These are phyloP conservation scores for Oplegnathus fasciatus DNA, from an alignment of 2,113 vertebrate genomes.

Conservation along the genomic window DNA sequence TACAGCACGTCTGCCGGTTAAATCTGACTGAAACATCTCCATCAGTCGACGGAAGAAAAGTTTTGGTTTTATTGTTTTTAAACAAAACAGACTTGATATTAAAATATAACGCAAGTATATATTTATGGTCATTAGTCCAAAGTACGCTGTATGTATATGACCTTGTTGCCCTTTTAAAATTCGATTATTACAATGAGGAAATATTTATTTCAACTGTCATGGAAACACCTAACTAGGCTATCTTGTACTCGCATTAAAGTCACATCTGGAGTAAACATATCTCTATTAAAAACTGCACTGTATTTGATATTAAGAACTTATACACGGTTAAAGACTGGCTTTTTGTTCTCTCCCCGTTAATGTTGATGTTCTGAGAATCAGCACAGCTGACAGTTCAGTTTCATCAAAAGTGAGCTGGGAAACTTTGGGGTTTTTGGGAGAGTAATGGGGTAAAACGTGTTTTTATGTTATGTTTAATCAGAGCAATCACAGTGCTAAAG, in stretches of 20 bases:
- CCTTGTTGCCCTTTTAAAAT: neutral
- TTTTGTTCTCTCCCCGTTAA: too few species aligned
- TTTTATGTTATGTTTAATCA: neutral
- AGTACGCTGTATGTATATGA: neutral
- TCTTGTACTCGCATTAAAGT: neutral
- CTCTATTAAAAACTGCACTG: too few species aligned
- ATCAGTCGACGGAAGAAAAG: neutral
- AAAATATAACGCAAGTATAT: neutral
- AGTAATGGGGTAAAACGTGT: too few species aligned
- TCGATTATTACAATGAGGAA: neutral
- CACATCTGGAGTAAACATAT: too few species aligned
- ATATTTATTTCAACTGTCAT: neutral
- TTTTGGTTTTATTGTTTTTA: neutral
- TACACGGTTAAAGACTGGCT: too few species aligned
- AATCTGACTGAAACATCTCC: neutral
- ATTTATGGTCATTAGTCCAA: neutral
- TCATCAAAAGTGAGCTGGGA: too few species aligned
- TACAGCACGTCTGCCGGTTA: conserved; percentile 50
- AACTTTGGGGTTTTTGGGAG: too few species aligned
- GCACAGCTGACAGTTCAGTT: too few species aligned
- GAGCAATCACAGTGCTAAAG: neutral
- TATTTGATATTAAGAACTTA: neutral
- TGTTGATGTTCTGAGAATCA: too few species aligned
- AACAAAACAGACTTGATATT: neutral
- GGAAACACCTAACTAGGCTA: neutral